Evolutionary conservation across 2,888 invertebrate species (phyloP).

Genomic region (Sphaeridia pumilis): DNA sequence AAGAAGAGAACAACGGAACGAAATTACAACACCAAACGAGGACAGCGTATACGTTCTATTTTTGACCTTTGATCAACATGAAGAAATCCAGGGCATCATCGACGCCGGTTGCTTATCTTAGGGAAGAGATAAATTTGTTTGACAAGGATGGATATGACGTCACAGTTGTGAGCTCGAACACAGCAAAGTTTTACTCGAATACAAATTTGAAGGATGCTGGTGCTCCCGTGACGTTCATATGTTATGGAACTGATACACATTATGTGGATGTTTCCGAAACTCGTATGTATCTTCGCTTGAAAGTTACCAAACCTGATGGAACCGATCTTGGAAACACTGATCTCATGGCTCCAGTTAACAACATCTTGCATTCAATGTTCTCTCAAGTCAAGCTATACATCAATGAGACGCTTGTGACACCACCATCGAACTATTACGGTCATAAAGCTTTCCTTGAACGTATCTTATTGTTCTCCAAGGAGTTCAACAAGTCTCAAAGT

Average conservation of each 20-base stretch:
- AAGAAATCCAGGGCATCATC: neutral
- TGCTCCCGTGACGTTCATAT: constrained; percentile 10
- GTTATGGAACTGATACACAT: constrained; percentile 15
- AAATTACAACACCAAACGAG: neutral
- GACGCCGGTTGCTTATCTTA: neutral
- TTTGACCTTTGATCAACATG: neutral
- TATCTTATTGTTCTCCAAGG: constrained; percentile 1
- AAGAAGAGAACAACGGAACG: neutral
- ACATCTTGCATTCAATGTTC: constrained; percentile 11
- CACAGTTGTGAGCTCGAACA: neutral
- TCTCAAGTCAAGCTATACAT: no score
- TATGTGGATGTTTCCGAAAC: constrained; percentile 10
- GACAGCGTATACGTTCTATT: neutral
- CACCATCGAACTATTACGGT: neutral
- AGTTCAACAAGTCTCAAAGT: constrained; percentile 2
- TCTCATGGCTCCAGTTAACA: constrained; percentile 10
- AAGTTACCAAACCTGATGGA: neutral
- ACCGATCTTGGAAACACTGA: constrained; percentile 1
- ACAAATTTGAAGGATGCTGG: neutral
- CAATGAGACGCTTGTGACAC: no score
- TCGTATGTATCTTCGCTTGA: constrained; percentile 7
- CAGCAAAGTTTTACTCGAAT: constrained; percentile 3
- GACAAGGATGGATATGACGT: constrained; percentile 13
- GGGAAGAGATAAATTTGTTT: constrained; percentile 16
- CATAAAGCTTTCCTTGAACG: neutral